Evolutionary conservation across 2,113 vertebrate genomes (phyloP).

Genomic region (Axis porcinus): DNA sequence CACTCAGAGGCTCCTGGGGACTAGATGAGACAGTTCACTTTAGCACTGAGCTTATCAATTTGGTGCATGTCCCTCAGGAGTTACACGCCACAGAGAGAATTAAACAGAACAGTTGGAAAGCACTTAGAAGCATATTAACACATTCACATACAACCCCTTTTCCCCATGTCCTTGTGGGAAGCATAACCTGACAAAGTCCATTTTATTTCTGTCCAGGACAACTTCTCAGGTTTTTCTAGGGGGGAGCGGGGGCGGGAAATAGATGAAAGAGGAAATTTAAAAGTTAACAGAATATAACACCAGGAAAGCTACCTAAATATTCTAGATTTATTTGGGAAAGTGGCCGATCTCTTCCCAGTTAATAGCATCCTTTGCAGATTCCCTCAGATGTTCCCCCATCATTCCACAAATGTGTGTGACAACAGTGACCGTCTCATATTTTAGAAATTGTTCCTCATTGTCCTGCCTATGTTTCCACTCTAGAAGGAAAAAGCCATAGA

Average conservation of each 20-base stretch:
- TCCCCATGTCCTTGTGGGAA: neutral
- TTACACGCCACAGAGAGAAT: slow-evolving; percentile 48
- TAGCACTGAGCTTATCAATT: slow-evolving; percentile 50
- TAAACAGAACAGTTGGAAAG: slow-evolving; percentile 38
- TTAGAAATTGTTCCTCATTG: neutral
- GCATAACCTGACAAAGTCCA: neutral
- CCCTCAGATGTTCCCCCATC: neutral
- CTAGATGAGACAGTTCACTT: slow-evolving; percentile 47
- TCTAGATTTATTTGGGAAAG: slow-evolving; percentile 11
- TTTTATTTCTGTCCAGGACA: neutral
- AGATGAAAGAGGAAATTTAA: neutral
- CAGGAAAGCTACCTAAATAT: neutral
- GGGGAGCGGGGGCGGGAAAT: neutral
- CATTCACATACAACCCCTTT: neutral
- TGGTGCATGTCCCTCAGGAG: slow-evolving; percentile 46
- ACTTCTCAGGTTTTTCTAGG: neutral
- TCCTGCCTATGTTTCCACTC: neutral
- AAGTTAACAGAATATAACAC: neutral
- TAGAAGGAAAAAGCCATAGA: neutral
- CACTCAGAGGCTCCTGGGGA: slow-evolving; percentile 29
- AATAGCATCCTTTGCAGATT: neutral
- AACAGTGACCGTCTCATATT: neutral
- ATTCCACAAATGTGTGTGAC: neutral
- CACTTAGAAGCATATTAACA: slow-evolving; percentile 59
- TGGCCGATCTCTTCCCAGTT: neutral